phyloP scores from a whole-genome alignment of 2,113 vertebrate species.

The Copsychus sechellarum region DNA sequence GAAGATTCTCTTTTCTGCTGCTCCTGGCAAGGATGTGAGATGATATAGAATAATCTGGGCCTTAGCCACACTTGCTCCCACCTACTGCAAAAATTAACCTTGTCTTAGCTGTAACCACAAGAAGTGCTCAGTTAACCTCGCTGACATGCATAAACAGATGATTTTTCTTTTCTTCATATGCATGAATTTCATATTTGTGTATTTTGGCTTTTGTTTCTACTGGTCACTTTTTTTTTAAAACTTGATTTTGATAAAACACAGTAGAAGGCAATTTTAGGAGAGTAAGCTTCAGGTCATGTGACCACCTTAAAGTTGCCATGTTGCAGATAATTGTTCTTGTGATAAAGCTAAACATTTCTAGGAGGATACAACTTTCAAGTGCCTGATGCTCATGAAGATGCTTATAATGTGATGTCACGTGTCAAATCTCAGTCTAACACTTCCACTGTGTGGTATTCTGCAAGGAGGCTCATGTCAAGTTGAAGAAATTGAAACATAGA shows the following conservation, averaged over 20 bases:
- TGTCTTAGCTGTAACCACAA: background rate
- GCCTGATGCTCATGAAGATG: background rate
- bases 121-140: background rate
- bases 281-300: background rate
- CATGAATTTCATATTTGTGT: background rate
- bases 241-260: background rate
- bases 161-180: background rate
- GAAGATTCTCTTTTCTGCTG: background rate
- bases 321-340: background rate
- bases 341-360: background rate
- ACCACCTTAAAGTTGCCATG: background rate
- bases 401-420: background rate
- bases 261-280: background rate
- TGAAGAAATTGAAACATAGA: background rate
- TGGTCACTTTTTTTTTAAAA: background rate
- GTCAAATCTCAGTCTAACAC: background rate
- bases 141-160: background rate
- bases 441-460: background rate
- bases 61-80: background rate
- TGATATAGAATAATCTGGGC: background rate
- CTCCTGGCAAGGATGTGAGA: background rate
- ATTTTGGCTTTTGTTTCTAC: background rate
- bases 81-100: background rate
- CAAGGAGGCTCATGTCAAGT: background rate
- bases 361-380: background rate